Base-by-base conservation (phyloP, 2,888 invertebrate genomes). In the Lithosia quadra region DNA sequence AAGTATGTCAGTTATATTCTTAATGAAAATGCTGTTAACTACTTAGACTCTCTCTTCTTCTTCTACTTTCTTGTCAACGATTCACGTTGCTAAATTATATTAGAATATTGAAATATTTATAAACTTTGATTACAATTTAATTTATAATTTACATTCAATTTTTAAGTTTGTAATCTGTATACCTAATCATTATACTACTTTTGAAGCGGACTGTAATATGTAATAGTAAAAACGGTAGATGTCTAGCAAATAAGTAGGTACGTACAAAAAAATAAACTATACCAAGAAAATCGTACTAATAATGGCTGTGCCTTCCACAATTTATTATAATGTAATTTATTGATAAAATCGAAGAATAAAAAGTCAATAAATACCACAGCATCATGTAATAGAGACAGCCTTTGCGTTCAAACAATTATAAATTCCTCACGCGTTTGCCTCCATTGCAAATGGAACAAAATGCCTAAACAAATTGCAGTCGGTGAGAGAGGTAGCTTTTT, bases 401-500 rank as follows among this genome's bases (percentile, higher is more conserved):
- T 90, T 84, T 90, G 88, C 67, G 72, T 73, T 68, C 75, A 73
- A 77, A 83, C 83, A 84, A 90, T 92, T 90, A 91, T 87, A 85
- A 86, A 94, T 93, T 92, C 93, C 84, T 73, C 71, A 75, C 91
- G 86, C 90, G 88, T 83, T 82, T 84, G 77, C 79, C 75, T 75
- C 77, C 84, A 83, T 84, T 83, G 86, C 91, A 92, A 92, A 94
- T 90, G 89, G 88, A 92, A 92, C 90, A 94, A 94, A 95, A 94
- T 91, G 85, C 89, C 92, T 92, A 93, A 94, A 93, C 95, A 94
- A 95, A 94, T 95, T 94, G 93, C 91, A 75, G 78, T 84, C 83
- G 81, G 88, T 92, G 92, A 87, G 93, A 92, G 88, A 87, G 89
- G 84, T 88, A 78, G 85, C 88, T 95, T 95, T 95, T 95, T 95